Evolutionary conservation across 1,140 invertebrate species (phyloP).

Genomic region (Tachypleus tridentatus): DNA sequence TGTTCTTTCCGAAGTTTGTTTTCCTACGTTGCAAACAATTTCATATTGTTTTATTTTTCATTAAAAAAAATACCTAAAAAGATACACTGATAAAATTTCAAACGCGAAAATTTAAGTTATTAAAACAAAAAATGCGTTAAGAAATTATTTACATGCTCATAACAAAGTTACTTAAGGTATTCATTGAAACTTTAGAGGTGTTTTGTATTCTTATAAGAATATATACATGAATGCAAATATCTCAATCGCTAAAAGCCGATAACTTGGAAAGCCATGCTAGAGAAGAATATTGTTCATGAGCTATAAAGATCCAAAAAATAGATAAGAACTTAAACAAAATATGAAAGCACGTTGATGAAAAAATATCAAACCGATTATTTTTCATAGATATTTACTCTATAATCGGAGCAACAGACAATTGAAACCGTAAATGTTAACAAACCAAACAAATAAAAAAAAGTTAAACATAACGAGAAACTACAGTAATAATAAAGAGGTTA

Average conservation of each 20-base stretch:
- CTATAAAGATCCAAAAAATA: no score
- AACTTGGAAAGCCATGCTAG: no score
- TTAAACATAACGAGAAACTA: not conserved
- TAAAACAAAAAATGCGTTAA: not conserved
- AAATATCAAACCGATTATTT: not conserved
- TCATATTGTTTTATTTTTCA: not conserved
- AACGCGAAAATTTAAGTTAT: not conserved
- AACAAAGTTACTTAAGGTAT: no score
- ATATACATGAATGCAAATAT: no score
- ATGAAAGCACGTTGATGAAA: not conserved
- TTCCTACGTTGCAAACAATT: constrained; percentile 18
- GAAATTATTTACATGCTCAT: not conserved
- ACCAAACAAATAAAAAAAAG: not conserved
- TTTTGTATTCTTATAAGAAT: no score
- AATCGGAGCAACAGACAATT: not conserved
- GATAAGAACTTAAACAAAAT: not conserved
- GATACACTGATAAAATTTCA: not conserved
- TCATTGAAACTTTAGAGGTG: no score
- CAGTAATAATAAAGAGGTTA: no score
- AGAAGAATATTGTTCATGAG: no score
- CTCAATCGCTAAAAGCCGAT: no score
- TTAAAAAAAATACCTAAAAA: not conserved
- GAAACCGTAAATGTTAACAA: not conserved
- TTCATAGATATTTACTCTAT: not conserved
- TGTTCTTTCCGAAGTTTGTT: constrained; percentile 62